These are phyloP conservation scores for Gallinago undulata DNA, from an alignment of 2,113 vertebrate genomes.

Conservation along the genomic window DNA sequence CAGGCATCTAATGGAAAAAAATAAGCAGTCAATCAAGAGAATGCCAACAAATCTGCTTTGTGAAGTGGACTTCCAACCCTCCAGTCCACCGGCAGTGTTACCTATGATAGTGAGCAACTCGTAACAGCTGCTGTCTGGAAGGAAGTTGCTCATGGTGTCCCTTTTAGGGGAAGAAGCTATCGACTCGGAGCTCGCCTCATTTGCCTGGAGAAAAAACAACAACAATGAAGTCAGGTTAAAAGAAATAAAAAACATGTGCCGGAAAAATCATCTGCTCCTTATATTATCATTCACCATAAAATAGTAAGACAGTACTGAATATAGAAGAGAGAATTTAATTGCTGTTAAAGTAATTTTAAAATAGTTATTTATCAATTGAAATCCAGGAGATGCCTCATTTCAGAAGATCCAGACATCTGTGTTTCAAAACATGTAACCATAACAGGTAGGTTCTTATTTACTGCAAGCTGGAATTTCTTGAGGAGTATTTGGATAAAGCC, in stretches of 20 bases:
- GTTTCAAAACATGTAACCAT: neutral
- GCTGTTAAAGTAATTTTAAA: neutral
- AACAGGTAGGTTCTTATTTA: neutral
- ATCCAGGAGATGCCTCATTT: constrained; percentile 46
- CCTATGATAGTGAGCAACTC: constrained; percentile 90
- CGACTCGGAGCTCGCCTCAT: constrained; percentile 94
- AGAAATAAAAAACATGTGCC: neutral
- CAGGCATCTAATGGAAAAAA: neutral
- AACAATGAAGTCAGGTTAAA: constrained; percentile 2
- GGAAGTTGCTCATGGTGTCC: constrained; percentile 90
- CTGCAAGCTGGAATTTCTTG: neutral
- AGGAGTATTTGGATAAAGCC: constrained; percentile 5
- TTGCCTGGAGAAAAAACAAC: constrained; percentile 75
- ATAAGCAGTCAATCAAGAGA: neutral
- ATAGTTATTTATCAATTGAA: neutral
- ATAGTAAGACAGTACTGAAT: neutral
- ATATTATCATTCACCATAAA: neutral
- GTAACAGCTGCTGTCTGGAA: constrained; percentile 88
- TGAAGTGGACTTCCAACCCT: neutral
- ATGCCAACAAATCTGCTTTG: neutral
- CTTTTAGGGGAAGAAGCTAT: constrained; percentile 84
- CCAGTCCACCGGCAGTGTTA: constrained; percentile 37
- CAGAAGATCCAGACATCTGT: constrained; percentile 43
- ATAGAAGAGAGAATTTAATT: neutral
- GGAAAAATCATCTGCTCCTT: neutral